Evolutionary conservation across 2,888 invertebrate genomes (phyloP).

Genomic region (Xylota sylvarum): DNA sequence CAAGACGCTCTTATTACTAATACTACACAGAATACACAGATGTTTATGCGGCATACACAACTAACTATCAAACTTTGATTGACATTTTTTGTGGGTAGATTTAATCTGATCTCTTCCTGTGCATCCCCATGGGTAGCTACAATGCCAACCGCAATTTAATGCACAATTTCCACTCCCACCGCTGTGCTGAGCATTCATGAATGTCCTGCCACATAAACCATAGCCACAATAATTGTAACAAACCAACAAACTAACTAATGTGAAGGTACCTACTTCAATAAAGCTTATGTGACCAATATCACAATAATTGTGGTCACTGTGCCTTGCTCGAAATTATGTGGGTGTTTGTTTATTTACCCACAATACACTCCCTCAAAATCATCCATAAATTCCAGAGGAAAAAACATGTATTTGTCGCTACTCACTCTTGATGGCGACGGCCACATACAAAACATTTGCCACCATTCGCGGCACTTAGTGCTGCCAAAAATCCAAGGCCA

Average conservation of each 20-base stretch:
- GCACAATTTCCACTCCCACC: conserved; percentile 30
- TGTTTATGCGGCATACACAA: no score
- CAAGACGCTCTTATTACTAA: no score
- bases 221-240: conserved; percentile 41
- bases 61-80: no score
- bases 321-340: conserved; percentile 29
- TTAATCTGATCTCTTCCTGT: background rate
- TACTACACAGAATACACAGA: no score
- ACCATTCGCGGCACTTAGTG: conserved; percentile 20
- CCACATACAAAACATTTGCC: conserved; percentile 49
- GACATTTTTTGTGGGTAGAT: no score
- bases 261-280: conserved; percentile 45
- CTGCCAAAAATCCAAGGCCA: conserved; percentile 11
- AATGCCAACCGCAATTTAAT: conserved; percentile 21
- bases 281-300: conserved; percentile 56
- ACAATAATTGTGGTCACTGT: conserved; percentile 58
- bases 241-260: conserved; percentile 27
- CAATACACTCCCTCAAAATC: conserved; percentile 30
- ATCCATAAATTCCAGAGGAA: conserved; percentile 48
- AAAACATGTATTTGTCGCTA: background rate
- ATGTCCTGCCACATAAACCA: conserved; percentile 34
- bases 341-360: conserved; percentile 32
- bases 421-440: background rate
- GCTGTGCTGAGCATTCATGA: background rate
- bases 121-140: background rate